Base-by-base conservation (phyloP, 2,888 invertebrate genomes). In the Aleiodes alternator region DNA sequence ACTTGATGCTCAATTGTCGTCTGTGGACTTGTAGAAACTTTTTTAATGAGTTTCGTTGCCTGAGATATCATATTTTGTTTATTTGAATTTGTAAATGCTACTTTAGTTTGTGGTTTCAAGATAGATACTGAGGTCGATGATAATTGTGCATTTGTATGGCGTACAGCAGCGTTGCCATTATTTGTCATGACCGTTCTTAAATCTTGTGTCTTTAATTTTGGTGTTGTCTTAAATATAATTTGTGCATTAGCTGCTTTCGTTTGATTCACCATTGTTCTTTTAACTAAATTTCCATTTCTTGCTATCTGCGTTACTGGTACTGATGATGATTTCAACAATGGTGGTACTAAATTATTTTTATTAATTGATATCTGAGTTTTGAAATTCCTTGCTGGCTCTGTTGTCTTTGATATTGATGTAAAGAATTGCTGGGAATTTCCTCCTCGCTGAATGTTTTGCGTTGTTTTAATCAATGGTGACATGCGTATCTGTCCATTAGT, bases 111-210 rank as follows among this genome's bases (percentile, higher is more conserved):
- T 23, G 86, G 87, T 72, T 88, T 88, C 5, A 88, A 79, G 12
- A 88, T 85, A n/a, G 88, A 88, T 61, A 88, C 79, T 5, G 87
- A 84, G 3, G 82, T 80, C 11, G 82, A 84, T 5, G 81, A 76
- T 38, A 78, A 73, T 56, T 85, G 82, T 0, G 80, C 80, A 12
- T 82, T 78, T 69, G 82, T 79, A n/a, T 78, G 55, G 14, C 51
- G n/a, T 16, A 64, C 12, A 6, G 66, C n/a, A 12, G 66, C n/a
- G 8, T 29, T 23, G 12, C 61, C 76, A n/a, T 73, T 69, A 9
- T 71, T 66, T 2, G 76, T 56, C 3, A 78, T 72, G 31, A 74
- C 74, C 34, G 74, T 76, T 12, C 79, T 85, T 1, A 80, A 59
- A n/a, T 86, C 86, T 71, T 85, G 84, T 56, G 79, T 69, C 64